phyloP scores from a whole-genome alignment of 2,797 vertebrate species.

The Sylvilagus floridanus region DNA sequence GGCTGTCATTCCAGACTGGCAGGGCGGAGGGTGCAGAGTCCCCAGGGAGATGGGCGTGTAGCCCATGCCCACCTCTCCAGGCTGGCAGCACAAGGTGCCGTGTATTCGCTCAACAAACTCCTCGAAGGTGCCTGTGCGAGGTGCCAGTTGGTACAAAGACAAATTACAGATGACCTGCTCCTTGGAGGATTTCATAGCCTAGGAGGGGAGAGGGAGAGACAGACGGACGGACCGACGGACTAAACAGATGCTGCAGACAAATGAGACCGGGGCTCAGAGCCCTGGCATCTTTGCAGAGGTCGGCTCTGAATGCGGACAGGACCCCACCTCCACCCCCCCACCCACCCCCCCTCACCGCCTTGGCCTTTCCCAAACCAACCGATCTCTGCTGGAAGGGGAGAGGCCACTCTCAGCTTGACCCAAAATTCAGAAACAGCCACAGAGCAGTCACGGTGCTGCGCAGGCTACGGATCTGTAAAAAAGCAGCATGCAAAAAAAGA shows the following conservation, averaged over 20 bases:
- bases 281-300: background rate
- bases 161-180: background rate
- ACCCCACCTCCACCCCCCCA: too few species aligned
- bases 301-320: background rate
- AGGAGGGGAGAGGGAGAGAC: too few species aligned
- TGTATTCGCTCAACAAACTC: background rate
- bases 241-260: background rate
- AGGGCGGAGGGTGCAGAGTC: too few species aligned
- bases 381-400: too few species aligned
- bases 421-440: background rate
- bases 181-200: background rate
- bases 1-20: too few species aligned
- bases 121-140: background rate
- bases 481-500: rapidly evolving
- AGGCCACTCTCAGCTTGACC: background rate
- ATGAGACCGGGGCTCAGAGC: rapidly evolving
- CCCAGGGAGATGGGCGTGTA: too few species aligned
- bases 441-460: too few species aligned
- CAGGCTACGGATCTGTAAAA: background rate
- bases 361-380: background rate
- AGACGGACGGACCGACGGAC: background rate
- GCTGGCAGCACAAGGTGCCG: too few species aligned
- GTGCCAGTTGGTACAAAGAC: background rate
- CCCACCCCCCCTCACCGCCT: too few species aligned
- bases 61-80: too few species aligned